These are phyloP conservation scores for Musca domestica DNA, from an alignment of 1,140 invertebrate genomes.

Conservation along the genomic window DNA sequence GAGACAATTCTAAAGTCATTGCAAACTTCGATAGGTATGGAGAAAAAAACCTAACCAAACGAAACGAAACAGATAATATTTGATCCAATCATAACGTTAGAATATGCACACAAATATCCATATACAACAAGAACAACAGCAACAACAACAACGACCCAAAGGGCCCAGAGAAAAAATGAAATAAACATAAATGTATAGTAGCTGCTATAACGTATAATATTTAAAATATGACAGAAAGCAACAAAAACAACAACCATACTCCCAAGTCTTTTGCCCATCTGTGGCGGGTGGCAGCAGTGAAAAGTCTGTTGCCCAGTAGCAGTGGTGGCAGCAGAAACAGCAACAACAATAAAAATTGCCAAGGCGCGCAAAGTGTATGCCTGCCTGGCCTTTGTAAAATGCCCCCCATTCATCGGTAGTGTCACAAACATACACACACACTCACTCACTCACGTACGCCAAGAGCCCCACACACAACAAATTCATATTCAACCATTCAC, in stretches of 20 bases:
- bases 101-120: not conserved
- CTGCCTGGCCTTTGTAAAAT: not conserved
- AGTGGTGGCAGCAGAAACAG: too few relatives aligned
- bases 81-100: conserved; percentile 18
- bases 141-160: not conserved
- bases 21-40: too few relatives aligned
- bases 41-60: too few relatives aligned
- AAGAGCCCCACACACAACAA: not conserved
- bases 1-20: too few relatives aligned
- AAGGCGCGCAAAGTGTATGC: not conserved
- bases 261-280: not conserved
- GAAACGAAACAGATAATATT: too few relatives aligned
- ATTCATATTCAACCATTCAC: not conserved
- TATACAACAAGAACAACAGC: not conserved
- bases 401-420: not conserved
- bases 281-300: too few relatives aligned
- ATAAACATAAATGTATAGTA: too few relatives aligned
- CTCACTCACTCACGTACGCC: not conserved
- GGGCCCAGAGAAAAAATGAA: not conserved
- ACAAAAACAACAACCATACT: not conserved
- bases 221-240: conserved; percentile 18
- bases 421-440: conserved; percentile 1
- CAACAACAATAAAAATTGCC: not conserved
- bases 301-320: too few relatives aligned
- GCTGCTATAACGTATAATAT: conserved; percentile 13